Evolutionary conservation across 2,797 vertebrate genomes (phyloP).

Genomic region (Neosalanx taihuensis): DNA sequence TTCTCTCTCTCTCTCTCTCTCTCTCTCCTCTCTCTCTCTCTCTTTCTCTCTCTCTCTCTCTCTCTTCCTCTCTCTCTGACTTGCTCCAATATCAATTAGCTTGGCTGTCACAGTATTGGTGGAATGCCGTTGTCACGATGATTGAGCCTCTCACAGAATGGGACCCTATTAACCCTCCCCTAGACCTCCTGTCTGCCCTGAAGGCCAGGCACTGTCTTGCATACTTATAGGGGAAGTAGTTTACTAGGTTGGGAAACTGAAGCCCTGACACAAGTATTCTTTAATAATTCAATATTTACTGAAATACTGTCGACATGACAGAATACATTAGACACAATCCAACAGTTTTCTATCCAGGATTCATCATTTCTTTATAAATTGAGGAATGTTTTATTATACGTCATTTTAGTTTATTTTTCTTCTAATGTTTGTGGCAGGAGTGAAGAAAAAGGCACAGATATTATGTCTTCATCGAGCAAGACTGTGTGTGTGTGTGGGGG

Average conservation of each 20-base stretch:
- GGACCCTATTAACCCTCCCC: neutral
- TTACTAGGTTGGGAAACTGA: no score
- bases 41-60: neutral
- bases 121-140: neutral
- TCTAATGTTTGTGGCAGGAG: neutral
- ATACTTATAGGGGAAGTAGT: neutral
- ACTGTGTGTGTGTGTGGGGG: neutral
- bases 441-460: neutral
- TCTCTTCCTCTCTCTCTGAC: neutral
- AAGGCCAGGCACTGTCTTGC: neutral
- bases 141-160: neutral
- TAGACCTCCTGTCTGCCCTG: neutral
- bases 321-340: no score
- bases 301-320: no score
- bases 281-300: no score
- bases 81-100: neutral
- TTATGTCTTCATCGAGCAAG: no score
- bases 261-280: no score
- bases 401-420: neutral
- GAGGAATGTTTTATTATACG: neutral
- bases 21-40: neutral
- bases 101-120: neutral
- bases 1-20: neutral
- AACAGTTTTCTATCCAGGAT: no score
- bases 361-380: no score